These are phyloP conservation scores for Charanyca ferruginea DNA, from an alignment of 2,888 invertebrate genomes.

Conservation along the genomic window DNA sequence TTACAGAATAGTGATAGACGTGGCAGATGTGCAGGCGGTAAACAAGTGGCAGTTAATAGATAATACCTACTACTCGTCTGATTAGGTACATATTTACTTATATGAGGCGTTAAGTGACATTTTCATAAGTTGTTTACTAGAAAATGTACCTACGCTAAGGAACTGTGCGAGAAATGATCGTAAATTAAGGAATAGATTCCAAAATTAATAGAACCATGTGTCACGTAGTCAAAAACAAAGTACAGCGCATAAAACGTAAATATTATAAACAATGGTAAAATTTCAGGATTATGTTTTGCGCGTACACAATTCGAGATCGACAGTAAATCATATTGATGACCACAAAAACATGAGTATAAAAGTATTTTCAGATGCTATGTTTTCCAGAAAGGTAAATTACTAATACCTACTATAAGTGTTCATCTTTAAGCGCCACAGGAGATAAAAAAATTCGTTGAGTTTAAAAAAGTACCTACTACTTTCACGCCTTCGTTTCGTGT, in stretches of 20 bases:
- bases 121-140: constrained; percentile 35
- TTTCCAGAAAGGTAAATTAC: no score
- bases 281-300: constrained; percentile 27
- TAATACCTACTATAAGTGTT: no score
- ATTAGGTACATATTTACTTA: constrained; percentile 55
- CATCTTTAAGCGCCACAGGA: not conserved
- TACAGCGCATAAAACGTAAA: constrained; percentile 21
- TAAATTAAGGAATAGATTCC: constrained; percentile 4
- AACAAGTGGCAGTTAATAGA: constrained; percentile 66
- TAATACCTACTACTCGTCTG: constrained; percentile 51
- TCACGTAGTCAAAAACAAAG: constrained; percentile 15
- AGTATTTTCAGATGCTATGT: no score
- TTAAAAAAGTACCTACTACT: not conserved
- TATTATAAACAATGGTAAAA: constrained; percentile 20
- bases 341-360: not conserved
- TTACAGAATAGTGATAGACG: constrained; percentile 62
- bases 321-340: constrained; percentile 10
- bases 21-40: constrained; percentile 67
- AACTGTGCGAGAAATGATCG: not conserved
- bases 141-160: not conserved
- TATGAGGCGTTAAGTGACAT: constrained; percentile 32
- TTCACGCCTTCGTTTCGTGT: constrained; percentile 13
- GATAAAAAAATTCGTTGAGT: not conserved
- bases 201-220: constrained; percentile 30
- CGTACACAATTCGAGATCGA: constrained; percentile 7